Evolutionary conservation across 37 sponge, comb jelly and placozoan species (phyloP), one percentile per base, ranked within the genome.

Genomic region (Halichondria panicea): DNA sequence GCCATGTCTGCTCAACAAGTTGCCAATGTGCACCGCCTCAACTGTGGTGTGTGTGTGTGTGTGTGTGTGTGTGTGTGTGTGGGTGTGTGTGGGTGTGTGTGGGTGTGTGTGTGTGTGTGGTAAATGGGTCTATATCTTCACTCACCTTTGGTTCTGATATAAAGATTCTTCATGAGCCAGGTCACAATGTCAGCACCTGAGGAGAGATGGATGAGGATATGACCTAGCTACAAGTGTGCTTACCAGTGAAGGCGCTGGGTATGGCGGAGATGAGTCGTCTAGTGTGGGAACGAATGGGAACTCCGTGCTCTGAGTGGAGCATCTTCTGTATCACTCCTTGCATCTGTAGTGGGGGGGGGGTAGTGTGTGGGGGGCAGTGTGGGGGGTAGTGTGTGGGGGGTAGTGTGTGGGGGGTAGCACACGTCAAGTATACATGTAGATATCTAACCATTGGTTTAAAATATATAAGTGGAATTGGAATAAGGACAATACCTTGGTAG

Each of bases 221-320:
- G 13, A 18, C 13, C 52, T 48, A 11, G 11, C 52, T 65, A 35
- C 38, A 31, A 65, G 32, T 9, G 35, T 0, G 38, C 48, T 59
- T 41, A 87, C 88, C 88, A 34, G 88, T 87, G 55, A 87, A 87
- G 13, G 75, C 81, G 53, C 63, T 60, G 4, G 88, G 81, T 13
- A 81, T 71, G 45, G 77, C 88, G 31, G 81, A 70, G 24, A 79
- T 70, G 41, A 87, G 71, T 30, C 63, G 33, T 15, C 75, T 38
- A 62, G 66, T 80, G 81, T 81, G 62, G 1, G 88, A 81, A 41
- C 63, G 57, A 24, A 87, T 76, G 46, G 81, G 81, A 27, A 87
- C 76, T 12, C 88, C 88, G 5, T 71, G 53, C 0, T 87, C 88
- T 11, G 88, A 81, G 39, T 87, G 88, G 5, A 81, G 48, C 81